Base-by-base conservation (phyloP, 2,113 vertebrate species). In the Amblyornis subalaris region DNA sequence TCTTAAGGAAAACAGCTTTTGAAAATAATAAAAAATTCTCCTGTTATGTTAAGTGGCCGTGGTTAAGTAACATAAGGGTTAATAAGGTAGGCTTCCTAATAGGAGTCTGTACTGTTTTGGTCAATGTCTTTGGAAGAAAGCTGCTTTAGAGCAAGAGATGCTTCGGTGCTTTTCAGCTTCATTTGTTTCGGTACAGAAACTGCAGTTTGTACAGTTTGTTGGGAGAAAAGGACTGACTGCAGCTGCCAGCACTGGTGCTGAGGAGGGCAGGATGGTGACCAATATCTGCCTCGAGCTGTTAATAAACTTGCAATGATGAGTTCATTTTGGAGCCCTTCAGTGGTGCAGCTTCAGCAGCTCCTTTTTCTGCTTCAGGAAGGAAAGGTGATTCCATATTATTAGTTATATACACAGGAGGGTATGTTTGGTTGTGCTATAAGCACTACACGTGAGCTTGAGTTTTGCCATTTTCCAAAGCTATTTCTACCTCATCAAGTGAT, bases 381-480 rank as follows among this genome's bases (percentile, higher is more conserved):
- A 85, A 69, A 85, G 84, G 67, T 36, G 72, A 80, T 73, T 40
- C 77, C 28, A 7, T 73, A 4, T 71, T 72, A 40, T 42, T 47
- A 57, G 25, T 92, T 79, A 29, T 24, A 24, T 36, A 8, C 21
- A 35, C 70, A 94, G 85, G 65, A 92, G 66, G 88, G 62, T 86
- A 31, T 83, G 29, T 55, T 73, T 48, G 75, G 21, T 89, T 71
- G 23, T 91, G 73, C 92, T 92, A 62, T 57, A 93, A 85, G 92
- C 74, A 29, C 25, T 44, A 51, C 62, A 54, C 28, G 11, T 61
- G 45, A 81, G 58, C 90, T 78, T 77, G 85, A 86, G 72, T 93
- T 94, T 44, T 71, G 55, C 95, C 84, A 10, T 97, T 97, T 97
- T 94, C 86, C 85, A 93, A 95, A 94, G 87, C 71, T 95, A 44